Percentiles rank a stretch among this genome's conserved stretches.
These are phyloP conservation scores for Eulemur rufifrons DNA, from an alignment of 2,113 vertebrate species.

Conservation along the genomic window DNA sequence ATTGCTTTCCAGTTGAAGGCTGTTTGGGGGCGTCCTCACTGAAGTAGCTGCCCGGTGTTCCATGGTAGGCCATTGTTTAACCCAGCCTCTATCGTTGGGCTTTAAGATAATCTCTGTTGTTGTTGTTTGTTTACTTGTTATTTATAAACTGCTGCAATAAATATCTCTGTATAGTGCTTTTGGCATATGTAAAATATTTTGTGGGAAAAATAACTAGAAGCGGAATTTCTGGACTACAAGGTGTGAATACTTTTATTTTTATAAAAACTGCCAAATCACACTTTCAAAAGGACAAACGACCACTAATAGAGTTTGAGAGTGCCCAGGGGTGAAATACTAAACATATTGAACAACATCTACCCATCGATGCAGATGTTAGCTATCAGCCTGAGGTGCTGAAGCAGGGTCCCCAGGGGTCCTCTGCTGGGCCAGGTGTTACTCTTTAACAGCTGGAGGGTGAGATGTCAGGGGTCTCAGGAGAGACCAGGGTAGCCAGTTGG, in stretches of 20 bases:
- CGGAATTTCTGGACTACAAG: background rate
- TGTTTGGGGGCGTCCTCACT: background rate
- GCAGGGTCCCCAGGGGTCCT: background rate
- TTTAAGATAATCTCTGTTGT: background rate
- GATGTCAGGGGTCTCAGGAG: background rate
- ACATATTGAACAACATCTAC: rapidly evolving
- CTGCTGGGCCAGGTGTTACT: background rate
- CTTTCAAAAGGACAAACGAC: background rate
- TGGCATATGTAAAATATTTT: background rate
- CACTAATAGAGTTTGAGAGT: background rate
- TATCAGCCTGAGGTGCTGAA: background rate
- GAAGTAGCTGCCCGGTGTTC: background rate
- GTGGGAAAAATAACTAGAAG: background rate
- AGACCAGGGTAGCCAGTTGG: background rate
- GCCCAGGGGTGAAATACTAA: background rate
- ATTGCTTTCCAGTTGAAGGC: background rate
- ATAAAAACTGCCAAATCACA: background rate
- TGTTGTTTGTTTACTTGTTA: background rate
- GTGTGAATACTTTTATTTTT: background rate
- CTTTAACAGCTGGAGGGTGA: background rate
- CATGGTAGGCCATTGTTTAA: no score
- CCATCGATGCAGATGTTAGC: rapidly evolving
- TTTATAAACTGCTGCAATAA: background rate
- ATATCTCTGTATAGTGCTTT: background rate
- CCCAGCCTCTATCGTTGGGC: background rate